Conservation (phyloP, 2,113 vertebrate genomes). For the Noctilio leporinus region DNA sequence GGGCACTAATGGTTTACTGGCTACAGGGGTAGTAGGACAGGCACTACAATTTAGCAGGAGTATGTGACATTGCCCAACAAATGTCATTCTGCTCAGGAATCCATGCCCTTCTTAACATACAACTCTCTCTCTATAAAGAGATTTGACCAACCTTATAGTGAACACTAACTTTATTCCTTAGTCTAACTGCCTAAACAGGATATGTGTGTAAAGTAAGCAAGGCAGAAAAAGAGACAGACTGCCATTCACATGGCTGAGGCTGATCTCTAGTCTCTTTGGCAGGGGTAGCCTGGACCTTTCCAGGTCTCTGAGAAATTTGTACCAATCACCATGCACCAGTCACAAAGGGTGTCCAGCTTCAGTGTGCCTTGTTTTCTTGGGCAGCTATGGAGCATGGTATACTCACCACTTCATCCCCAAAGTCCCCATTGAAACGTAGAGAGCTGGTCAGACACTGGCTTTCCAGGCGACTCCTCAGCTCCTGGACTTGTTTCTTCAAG, state of each 20-base stretch:
- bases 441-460: conserved; percentile 86
- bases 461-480: conserved; percentile 93
- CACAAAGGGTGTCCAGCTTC: neutral
- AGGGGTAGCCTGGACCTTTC: neutral
- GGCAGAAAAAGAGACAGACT: neutral
- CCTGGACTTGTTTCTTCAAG: conserved; percentile 95
- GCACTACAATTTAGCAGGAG: neutral
- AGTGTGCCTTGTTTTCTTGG: neutral
- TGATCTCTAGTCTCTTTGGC: neutral
- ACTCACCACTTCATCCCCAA: conserved; percentile 94
- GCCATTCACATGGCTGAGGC: neutral
- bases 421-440: conserved; percentile 89
- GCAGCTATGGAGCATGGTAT: accelerated
- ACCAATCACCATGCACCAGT: neutral
- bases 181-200: neutral
- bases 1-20: neutral
- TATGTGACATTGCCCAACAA: neutral
- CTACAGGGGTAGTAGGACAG: neutral
- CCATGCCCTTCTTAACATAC: neutral
- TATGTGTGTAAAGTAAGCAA: neutral
- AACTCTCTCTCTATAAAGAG: neutral
- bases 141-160: neutral
- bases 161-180: neutral
- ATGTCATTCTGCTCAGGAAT: neutral
- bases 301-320: neutral